Percentiles rank a stretch among this genome's conserved stretches.
phyloP scores from a whole-genome alignment of 2,113 vertebrate genomes.

The Anarhynchus alexandrinus region DNA sequence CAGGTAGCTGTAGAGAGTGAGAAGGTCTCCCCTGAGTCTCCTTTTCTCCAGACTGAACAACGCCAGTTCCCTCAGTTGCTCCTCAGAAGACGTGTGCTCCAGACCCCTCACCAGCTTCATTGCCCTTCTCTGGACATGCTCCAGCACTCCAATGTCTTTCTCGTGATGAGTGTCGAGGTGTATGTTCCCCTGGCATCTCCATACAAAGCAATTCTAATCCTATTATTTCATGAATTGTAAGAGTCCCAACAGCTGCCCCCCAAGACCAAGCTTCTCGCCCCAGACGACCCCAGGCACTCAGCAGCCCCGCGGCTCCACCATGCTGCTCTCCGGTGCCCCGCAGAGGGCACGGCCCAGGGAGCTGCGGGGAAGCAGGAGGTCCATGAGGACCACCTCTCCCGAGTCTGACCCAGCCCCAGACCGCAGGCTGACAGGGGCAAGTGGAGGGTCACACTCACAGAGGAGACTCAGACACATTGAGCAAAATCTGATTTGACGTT shows the following conservation, averaged over 20 bases:
- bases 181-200: not conserved
- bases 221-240: not conserved
- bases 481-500: not conserved
- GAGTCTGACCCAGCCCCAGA: not conserved
- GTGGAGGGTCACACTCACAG: fast-evolving
- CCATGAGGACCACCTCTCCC: fast-evolving
- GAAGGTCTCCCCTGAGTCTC: not conserved
- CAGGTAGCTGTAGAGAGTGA: not conserved
- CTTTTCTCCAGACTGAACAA: not conserved
- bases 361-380: too few relatives aligned
- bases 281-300: not conserved
- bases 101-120: not conserved
- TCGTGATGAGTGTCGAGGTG: not conserved
- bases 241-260: not conserved
- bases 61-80: not conserved
- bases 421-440: fast-evolving
- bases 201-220: not conserved
- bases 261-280: not conserved
- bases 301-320: not conserved
- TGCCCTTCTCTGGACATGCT: not conserved
- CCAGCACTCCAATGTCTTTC: not conserved
- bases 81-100: not conserved
- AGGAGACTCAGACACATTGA: not conserved
- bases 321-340: not conserved
- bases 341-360: not conserved